Conservation (phyloP, 2,113 vertebrate genomes). For the Podiceps cristatus region DNA sequence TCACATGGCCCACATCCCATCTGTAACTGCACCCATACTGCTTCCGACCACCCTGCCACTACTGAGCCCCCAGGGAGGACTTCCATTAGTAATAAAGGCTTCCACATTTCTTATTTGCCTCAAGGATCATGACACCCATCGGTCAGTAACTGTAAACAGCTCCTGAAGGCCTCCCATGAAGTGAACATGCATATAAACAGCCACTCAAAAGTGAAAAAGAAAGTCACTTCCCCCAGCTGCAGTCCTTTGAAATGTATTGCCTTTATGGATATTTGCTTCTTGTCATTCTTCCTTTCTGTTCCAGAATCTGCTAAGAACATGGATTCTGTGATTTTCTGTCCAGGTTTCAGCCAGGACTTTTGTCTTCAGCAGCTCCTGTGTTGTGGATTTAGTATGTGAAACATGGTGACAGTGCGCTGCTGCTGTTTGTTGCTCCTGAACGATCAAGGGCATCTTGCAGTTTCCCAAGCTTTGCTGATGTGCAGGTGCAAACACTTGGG, state of each 20-base stretch:
- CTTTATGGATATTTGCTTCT: neutral
- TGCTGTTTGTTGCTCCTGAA: too few species aligned
- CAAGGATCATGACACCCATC: neutral
- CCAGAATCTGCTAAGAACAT: neutral
- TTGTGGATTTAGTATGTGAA: too few species aligned
- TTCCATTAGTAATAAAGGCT: neutral
- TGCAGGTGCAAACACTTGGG: too few species aligned
- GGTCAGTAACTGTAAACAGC: neutral
- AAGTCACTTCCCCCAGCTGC: neutral
- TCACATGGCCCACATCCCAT: rapidly evolving
- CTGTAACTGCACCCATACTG: neutral
- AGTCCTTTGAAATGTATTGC: neutral
- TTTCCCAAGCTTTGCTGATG: too few species aligned
- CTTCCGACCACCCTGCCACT: neutral
- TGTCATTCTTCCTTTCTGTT: neutral
- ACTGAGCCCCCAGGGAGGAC: neutral
- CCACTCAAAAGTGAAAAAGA: neutral
- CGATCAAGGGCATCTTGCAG: too few species aligned
- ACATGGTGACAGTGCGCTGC: too few species aligned
- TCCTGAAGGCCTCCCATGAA: neutral
- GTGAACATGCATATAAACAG: neutral
- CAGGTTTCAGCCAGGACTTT: too few species aligned
- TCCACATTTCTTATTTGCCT: neutral
- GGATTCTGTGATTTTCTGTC: neutral
- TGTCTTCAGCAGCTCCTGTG: too few species aligned